Evolutionary conservation across 2,113 vertebrate genomes (phyloP).

Genomic region (Xenopus tropicalis): DNA sequence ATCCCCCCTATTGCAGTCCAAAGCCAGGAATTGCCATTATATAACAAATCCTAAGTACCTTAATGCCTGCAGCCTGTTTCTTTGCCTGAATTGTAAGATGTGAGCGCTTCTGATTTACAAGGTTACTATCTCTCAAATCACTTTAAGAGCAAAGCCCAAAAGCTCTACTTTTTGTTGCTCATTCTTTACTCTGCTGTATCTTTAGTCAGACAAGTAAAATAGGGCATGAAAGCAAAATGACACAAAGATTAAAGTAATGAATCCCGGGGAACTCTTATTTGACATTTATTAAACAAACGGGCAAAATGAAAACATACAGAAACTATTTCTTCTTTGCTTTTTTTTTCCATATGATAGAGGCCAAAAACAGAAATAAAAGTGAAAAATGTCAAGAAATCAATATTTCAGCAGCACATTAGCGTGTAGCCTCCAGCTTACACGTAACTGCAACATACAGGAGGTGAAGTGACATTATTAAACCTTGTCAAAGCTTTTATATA

Average conservation of each 20-base stretch:
- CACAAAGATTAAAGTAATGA: background rate
- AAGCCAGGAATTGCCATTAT: no score
- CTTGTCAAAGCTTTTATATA: conserved; percentile 30
- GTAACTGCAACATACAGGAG: conserved; percentile 23
- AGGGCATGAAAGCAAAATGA: conserved; percentile 1
- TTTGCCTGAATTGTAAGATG: conserved; percentile 10
- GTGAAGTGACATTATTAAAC: conserved; percentile 38
- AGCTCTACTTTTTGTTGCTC: conserved; percentile 4
- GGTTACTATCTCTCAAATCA: conserved; percentile 15
- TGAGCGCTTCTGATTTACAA: conserved; percentile 19
- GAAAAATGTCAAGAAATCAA: conserved; percentile 45
- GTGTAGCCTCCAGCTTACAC: conserved; percentile 36
- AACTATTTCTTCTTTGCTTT: background rate
- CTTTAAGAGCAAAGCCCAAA: conserved; percentile 8
- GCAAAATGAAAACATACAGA: conserved; percentile 26
- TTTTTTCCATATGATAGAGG: conserved; percentile 6
- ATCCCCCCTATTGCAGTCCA: no score
- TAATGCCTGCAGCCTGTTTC: conserved; percentile 11
- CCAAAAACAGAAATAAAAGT: conserved; percentile 33
- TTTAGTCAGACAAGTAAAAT: conserved; percentile 7
- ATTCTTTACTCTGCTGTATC: conserved; percentile 8
- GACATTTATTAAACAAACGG: conserved; percentile 36
- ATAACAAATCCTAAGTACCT: background rate
- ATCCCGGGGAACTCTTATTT: conserved; percentile 7
- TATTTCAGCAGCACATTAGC: conserved; percentile 40